Evolutionary conservation across 2,888 invertebrate species (phyloP).

Genomic region (Leucophenga maculata): DNA sequence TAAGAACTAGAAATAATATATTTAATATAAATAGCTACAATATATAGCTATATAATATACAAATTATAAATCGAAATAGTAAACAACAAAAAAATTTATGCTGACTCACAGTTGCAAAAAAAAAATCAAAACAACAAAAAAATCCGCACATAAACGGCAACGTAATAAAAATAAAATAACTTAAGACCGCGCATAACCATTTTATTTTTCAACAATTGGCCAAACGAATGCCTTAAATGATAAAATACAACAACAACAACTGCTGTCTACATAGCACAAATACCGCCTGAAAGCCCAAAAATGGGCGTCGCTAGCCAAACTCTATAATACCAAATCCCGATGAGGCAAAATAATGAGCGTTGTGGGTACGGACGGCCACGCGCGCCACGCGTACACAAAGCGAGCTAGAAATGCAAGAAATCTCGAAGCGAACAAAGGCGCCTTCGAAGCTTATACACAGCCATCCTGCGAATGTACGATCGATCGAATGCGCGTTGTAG

Average conservation of each 20-base stretch:
- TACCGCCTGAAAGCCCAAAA: slow-evolving; percentile 22
- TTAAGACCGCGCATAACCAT: slow-evolving; percentile 46
- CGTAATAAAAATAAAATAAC: not conserved
- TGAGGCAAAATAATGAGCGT: slow-evolving; percentile 13
- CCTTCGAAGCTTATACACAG: not conserved
- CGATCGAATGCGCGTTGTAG: slow-evolving; percentile 13
- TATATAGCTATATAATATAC: not conserved
- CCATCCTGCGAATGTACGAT: not conserved
- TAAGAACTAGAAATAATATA: no score
- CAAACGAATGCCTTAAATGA: slow-evolving; percentile 58
- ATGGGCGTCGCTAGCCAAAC: slow-evolving; percentile 30
- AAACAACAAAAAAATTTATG: not conserved
- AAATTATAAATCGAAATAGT: not conserved
- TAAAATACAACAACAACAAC: slow-evolving; percentile 18
- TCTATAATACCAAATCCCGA: not conserved
- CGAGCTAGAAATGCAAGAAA: no score
- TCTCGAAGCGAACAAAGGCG: no score
- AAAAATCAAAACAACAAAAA: no score
- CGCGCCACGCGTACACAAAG: not conserved
- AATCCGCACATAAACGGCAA: not conserved
- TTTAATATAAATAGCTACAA: no score
- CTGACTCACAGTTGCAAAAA: not conserved
- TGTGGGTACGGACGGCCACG: slow-evolving; percentile 1
- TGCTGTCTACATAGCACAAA: slow-evolving; percentile 41
- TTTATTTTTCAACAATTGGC: slow-evolving; percentile 64